Evolutionary conservation across 2,113 vertebrate species (phyloP).

Genomic region (Xiphophorus hellerii): DNA sequence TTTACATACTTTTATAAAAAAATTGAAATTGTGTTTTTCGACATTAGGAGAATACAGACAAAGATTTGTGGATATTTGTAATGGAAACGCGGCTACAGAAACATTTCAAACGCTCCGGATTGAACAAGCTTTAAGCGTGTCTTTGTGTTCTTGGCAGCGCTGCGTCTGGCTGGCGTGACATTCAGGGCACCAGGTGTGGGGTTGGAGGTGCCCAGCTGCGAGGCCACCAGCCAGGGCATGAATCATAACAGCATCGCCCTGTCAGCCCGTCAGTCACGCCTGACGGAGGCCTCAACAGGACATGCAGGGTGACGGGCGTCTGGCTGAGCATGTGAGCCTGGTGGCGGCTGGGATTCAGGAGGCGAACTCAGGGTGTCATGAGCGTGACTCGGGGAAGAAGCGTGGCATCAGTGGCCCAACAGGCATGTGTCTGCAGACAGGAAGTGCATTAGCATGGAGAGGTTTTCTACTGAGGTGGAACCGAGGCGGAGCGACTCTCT

Average conservation of each 20-base stretch:
- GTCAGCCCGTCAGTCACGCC: slow-evolving; percentile 78
- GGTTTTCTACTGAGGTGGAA: slow-evolving; percentile 35
- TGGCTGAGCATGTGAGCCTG: slow-evolving; percentile 23
- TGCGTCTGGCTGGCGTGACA: slow-evolving; percentile 44
- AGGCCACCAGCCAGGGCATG: slow-evolving; percentile 71
- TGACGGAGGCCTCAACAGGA: slow-evolving; percentile 72
- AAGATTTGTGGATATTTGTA: no score
- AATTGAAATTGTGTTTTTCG: no score
- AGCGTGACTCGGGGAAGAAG: slow-evolving; percentile 43
- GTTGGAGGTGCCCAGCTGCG: slow-evolving; percentile 76
- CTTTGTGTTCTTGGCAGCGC: slow-evolving; percentile 23
- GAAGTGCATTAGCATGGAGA: slow-evolving; percentile 42
- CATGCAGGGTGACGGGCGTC: slow-evolving; percentile 47
- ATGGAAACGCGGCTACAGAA: background rate
- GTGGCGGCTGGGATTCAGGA: slow-evolving; percentile 1
- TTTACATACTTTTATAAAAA: no score
- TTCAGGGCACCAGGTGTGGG: slow-evolving; percentile 75
- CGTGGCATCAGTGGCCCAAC: slow-evolving; percentile 39
- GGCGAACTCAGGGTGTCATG: slow-evolving; percentile 17
- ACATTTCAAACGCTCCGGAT: slow-evolving; percentile 32
- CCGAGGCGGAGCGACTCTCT: background rate
- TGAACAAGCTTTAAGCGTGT: slow-evolving; percentile 30
- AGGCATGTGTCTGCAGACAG: slow-evolving; percentile 29
- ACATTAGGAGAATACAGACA: no score
- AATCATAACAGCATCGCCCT: slow-evolving; percentile 68